phyloP scores from a whole-genome alignment of 2,888 invertebrate genomes.

The Dusona sp. region DNA sequence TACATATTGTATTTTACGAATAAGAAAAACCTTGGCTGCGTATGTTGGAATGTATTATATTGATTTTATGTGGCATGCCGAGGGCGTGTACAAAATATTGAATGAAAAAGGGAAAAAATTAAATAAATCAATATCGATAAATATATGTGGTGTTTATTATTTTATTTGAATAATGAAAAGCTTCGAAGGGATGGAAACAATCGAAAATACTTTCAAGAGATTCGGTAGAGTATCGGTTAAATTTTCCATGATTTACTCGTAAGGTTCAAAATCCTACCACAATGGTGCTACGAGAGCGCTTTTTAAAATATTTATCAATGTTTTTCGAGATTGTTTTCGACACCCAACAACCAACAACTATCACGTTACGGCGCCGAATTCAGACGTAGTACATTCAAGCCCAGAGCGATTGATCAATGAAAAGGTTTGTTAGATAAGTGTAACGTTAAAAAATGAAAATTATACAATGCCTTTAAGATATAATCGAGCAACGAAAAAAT shows the following conservation, averaged over 20 bases:
- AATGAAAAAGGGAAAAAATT: constrained; percentile 76
- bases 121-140: constrained; percentile 70
- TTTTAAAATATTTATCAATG: too few species aligned
- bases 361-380: too few species aligned
- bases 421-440: too few species aligned
- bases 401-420: too few species aligned
- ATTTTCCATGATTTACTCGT: neutral
- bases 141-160: neutral
- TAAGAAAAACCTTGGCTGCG: constrained; percentile 80
- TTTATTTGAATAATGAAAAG: neutral
- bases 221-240: too few species aligned
- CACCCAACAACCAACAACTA: too few species aligned
- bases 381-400: too few species aligned
- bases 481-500: too few species aligned
- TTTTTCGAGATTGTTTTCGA: too few species aligned
- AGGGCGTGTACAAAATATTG: constrained; percentile 81
- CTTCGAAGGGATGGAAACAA: neutral
- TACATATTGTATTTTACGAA: constrained; percentile 81
- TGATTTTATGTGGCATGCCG: constrained; percentile 81
- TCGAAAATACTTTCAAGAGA: too few species aligned
- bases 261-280: neutral
- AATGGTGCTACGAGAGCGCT: neutral
- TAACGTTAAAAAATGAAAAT: too few species aligned
- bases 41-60: constrained; percentile 82
- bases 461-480: too few species aligned